Percentiles rank a stretch among this genome's conserved stretches.
These are phyloP conservation scores for Acrocera orbiculus DNA, from an alignment of 2,888 invertebrate genomes.

Conservation along the genomic window DNA sequence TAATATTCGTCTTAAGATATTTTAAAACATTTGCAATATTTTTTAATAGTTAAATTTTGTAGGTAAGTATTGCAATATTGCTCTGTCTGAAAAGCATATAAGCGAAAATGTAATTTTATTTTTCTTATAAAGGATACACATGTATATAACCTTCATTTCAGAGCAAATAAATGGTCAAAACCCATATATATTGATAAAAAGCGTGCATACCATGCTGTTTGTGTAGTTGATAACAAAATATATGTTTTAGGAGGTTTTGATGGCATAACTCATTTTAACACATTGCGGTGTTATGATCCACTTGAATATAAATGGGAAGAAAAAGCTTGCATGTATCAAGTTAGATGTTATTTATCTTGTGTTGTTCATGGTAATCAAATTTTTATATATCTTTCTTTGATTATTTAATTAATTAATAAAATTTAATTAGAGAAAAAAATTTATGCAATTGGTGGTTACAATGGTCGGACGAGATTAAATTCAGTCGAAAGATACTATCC, in stretches of 20 bases:
- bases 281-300: conserved; percentile 65
- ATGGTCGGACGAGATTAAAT: conserved; percentile 55
- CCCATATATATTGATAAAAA: conserved; percentile 50
- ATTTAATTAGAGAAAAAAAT: conserved; percentile 41
- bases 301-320: conserved; percentile 56
- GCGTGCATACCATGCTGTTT: conserved; percentile 64
- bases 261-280: conserved; percentile 58
- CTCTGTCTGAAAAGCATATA: too few species aligned
- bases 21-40: too few species aligned
- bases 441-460: conserved; percentile 71
- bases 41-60: too few species aligned
- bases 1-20: too few species aligned
- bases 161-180: conserved; percentile 61
- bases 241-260: conserved; percentile 74
- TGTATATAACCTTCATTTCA: conserved; percentile 17
- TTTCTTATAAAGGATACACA: neutral
- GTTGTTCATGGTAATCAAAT: conserved; percentile 45
- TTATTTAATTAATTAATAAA: neutral
- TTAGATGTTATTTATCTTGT: conserved; percentile 63
- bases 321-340: conserved; percentile 63
- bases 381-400: neutral
- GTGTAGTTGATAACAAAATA: conserved; percentile 48
- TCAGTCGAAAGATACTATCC: conserved; percentile 66
- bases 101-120: neutral
- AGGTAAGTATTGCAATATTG: too few species aligned